Evolutionary conservation across 1,140 invertebrate genomes (phyloP), one percentile per base, ranked within the genome.

Genomic region (Drosophila dunni): DNA sequence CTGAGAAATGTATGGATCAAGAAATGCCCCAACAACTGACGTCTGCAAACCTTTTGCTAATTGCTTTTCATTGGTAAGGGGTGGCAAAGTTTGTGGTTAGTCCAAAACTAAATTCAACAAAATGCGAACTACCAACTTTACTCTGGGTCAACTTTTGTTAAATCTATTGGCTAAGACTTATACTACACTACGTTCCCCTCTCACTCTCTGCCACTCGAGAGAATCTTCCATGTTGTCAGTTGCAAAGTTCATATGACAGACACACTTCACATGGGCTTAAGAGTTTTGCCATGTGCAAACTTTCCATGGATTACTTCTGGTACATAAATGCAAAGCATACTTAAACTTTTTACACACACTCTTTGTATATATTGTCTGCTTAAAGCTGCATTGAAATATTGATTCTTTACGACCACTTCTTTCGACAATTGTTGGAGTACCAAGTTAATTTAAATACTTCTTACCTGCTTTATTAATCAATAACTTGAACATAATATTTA

Each of bases 31-130:
- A 60, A 62, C 56, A 54, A 62, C 56, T 56, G 64, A 17, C 44
- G 11, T 4, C 33, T 36, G 36, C 68, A 38, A 53, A 29, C 24
- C 67, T 36, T 50, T 54, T 44, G 63, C 58, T 77, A 76, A 83
- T 83, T 83, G 81, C 51, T 74, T 80, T 77, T 70, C 84, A 85
- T 81, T 83, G 62, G 42, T 45, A 48, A 20, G n/a, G 17, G n/a
- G 38, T 38, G 57, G 8, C 33, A 68, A 83, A 79, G 51, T 73
- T 88, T 73, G 34, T n/a, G 48, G 54, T n/a, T 50, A 15, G 62
- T 11, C 24, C 42, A 71, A 73, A 77, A 62, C 45, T 44, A 62
- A 81, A 65, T 63, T 68, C 53, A 64, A 68, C 57, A 50, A 75
- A 78, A 75, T 75, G 46, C 62, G 11, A 77, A 57, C 56, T 62